phyloP scores from a whole-genome alignment of 2,888 invertebrate species.

The Cantharis rustica region DNA sequence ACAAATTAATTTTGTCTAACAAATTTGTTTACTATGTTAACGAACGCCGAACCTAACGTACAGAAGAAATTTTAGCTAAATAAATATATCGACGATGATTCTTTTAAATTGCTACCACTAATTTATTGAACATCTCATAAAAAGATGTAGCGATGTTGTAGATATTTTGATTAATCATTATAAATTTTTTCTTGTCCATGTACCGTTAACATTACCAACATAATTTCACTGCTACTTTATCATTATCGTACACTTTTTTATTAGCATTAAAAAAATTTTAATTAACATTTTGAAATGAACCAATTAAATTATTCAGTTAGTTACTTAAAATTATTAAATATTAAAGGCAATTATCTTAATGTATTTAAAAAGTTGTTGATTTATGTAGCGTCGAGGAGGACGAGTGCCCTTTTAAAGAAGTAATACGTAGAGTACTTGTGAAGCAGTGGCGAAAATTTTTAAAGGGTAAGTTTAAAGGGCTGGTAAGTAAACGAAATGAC shows the following conservation, averaged over 20 bases:
- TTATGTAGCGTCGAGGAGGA: not conserved
- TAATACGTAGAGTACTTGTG: not conserved
- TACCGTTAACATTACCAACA: not conserved
- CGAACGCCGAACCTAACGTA: not conserved
- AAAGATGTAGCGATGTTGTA: not conserved
- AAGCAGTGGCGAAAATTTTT: not conserved
- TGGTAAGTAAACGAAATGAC: conserved; percentile 8
- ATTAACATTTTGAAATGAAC: not conserved
- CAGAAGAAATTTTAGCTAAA: not conserved
- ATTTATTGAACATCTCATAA: not conserved
- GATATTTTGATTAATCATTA: not conserved
- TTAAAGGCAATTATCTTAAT: not conserved
- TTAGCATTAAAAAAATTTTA: not conserved
- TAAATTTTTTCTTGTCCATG: not conserved
- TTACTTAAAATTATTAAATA: not conserved
- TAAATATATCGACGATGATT: not conserved
- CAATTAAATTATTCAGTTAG: not conserved
- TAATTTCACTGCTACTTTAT: not conserved
- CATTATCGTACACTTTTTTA: not conserved
- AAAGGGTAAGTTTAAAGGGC: not conserved
- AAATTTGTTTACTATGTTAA: not conserved
- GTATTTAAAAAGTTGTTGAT: not conserved
- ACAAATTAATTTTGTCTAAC: not conserved
- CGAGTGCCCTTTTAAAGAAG: not conserved
- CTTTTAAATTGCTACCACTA: not conserved